Conservation (phyloP, 92 coral and sea anemone genomes). For the Porites divaricata region DNA sequence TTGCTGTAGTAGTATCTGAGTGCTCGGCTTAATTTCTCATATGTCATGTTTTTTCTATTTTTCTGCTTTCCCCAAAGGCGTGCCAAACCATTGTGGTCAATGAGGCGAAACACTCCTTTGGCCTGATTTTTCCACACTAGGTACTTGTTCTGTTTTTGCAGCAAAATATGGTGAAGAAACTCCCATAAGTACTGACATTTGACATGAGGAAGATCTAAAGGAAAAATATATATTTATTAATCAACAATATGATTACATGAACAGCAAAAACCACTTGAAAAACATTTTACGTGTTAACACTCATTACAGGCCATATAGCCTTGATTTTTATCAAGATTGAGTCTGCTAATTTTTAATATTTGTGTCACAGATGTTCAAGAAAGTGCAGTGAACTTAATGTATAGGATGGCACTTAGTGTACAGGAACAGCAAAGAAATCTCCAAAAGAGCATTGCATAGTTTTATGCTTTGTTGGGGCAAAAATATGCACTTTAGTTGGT, state of each 20-base stretch:
- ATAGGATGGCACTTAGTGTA: too few species aligned
- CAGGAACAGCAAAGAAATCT: too few species aligned
- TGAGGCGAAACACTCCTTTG: constrained; percentile 89
- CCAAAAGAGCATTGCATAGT: too few species aligned
- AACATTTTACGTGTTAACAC: too few species aligned
- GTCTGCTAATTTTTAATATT: too few species aligned
- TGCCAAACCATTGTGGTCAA: constrained; percentile 96
- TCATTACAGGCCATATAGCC: too few species aligned
- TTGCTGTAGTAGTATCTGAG: constrained; percentile 95
- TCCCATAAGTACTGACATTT: constrained; percentile 97
- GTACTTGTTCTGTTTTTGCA: constrained; percentile 77
- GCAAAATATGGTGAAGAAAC: constrained; percentile 85
- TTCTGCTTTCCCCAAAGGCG: constrained; percentile 94
- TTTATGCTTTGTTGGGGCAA: too few species aligned
- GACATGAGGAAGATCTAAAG: constrained; percentile 56
- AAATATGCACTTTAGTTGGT: too few species aligned
- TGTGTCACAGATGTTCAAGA: too few species aligned
- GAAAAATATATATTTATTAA: background rate
- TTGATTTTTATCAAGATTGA: too few species aligned
- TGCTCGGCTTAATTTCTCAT: constrained; percentile 97
- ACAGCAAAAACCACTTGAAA: too few species aligned
- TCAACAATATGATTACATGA: background rate
- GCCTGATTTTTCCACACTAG: constrained; percentile 94
- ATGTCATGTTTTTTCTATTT: constrained; percentile 96
- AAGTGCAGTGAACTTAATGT: too few species aligned